These are phyloP conservation scores for Abramis brama DNA, from an alignment of 2,113 vertebrate species.

Conservation along the genomic window DNA sequence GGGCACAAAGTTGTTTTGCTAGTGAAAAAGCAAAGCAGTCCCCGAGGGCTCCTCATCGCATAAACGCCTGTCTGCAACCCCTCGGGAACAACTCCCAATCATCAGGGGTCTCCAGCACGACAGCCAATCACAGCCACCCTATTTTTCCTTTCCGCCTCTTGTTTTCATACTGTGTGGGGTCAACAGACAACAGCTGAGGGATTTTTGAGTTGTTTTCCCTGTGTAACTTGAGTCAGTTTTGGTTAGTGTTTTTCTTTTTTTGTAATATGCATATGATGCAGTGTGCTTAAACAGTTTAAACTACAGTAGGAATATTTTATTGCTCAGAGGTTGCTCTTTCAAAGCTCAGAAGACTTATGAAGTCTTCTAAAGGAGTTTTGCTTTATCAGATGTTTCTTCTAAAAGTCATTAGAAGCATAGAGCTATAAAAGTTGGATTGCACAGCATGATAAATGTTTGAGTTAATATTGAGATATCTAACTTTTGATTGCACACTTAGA, in stretches of 20 bases:
- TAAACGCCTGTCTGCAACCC: conserved; percentile 60
- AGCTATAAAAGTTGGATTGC: neutral
- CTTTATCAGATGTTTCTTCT: neutral
- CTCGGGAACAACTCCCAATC: conserved; percentile 63
- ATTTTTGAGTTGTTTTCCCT: conserved; percentile 17
- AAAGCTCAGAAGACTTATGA: neutral
- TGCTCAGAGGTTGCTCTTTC: neutral
- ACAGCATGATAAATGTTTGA: neutral
- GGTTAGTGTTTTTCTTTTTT: neutral
- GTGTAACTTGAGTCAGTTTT: neutral
- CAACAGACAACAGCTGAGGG: neutral
- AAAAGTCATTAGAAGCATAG: neutral
- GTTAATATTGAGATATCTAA: neutral
- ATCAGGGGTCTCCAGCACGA: conserved; percentile 60
- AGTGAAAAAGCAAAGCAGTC: conserved; percentile 66
- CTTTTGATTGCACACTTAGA: too few species aligned
- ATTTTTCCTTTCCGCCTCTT: conserved; percentile 53
- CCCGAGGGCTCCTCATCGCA: conserved; percentile 62
- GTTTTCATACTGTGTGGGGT: conserved; percentile 10
- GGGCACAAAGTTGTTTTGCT: conserved; percentile 65
- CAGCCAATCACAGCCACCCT: conserved; percentile 62
- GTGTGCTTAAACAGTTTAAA: neutral
- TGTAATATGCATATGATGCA: neutral
- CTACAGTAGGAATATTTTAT: neutral
- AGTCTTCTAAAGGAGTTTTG: too few species aligned